Evolutionary conservation across 2,888 invertebrate genomes (phyloP).

Genomic region (Catonia carolina): DNA sequence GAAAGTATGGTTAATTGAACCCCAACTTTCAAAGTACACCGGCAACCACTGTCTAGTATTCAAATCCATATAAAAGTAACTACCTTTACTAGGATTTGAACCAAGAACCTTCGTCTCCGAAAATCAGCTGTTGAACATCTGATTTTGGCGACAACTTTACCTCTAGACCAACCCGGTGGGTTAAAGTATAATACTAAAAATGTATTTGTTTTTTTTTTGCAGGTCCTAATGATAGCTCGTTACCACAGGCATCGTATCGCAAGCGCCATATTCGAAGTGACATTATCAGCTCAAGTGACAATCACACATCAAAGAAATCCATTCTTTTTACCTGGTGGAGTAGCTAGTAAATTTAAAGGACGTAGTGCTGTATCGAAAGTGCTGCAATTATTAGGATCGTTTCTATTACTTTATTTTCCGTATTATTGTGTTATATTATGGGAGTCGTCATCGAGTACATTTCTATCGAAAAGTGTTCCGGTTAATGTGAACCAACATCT

Average conservation of each 20-base stretch:
- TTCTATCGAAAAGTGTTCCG: constrained; percentile 19
- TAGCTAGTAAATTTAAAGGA: constrained; percentile 45
- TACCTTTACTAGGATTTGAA: too few relatives aligned
- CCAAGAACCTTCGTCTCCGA: too few relatives aligned
- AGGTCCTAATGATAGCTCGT: constrained; percentile 47
- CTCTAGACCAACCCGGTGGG: too few relatives aligned
- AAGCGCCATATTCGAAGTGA: constrained; percentile 78
- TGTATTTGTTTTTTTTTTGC: constrained; percentile 30
- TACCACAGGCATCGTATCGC: constrained; percentile 79
- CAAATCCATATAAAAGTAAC: too few relatives aligned
- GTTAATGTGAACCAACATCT: constrained; percentile 43
- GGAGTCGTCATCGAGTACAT: constrained; percentile 45
- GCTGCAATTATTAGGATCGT: constrained; percentile 63
- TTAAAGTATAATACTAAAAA: too few relatives aligned
- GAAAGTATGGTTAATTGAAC: too few relatives aligned
- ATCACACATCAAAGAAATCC: constrained; percentile 76
- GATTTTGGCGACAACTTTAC: too few relatives aligned
- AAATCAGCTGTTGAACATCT: too few relatives aligned
- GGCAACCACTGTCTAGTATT: too few relatives aligned
- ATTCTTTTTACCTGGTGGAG: constrained; percentile 43
- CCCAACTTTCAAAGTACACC: too few relatives aligned
- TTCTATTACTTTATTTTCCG: constrained; percentile 65
- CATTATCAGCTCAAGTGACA: constrained; percentile 74
- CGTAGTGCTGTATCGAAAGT: constrained; percentile 60
- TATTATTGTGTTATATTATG: constrained; percentile 65